phyloP scores from a whole-genome alignment of 2,888 invertebrate species.

The Endotricha flammealis region DNA sequence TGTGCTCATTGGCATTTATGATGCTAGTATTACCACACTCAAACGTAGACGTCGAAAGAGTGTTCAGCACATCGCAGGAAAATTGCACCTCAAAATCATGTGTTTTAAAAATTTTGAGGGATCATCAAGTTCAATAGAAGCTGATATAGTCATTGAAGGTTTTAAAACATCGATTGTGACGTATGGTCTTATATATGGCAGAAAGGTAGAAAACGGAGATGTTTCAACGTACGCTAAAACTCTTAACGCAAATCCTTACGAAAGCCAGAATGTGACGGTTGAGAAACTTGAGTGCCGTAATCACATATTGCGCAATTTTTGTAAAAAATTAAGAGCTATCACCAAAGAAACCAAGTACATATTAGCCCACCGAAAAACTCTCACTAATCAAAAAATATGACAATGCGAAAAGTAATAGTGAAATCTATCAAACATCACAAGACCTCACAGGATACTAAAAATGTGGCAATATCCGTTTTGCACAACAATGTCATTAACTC shows the following conservation, averaged over 20 bases:
- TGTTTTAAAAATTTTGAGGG: slow-evolving; percentile 38
- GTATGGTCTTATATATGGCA: slow-evolving; percentile 29
- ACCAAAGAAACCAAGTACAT: slow-evolving; percentile 18
- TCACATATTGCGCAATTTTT: slow-evolving; percentile 23
- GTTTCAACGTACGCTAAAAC: slow-evolving; percentile 28
- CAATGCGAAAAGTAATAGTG: slow-evolving; percentile 15
- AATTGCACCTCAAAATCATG: background rate
- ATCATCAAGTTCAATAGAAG: slow-evolving; percentile 36
- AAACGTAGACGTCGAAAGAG: too few relatives aligned
- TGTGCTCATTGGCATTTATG: too few relatives aligned
- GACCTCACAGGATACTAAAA: background rate
- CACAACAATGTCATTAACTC: slow-evolving; percentile 18
- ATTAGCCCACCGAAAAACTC: slow-evolving; percentile 9
- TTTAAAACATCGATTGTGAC: slow-evolving; percentile 27
- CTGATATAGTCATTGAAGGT: slow-evolving; percentile 34
- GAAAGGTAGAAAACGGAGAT: slow-evolving; percentile 41
- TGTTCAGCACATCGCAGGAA: too few relatives aligned
- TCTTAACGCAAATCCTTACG: slow-evolving; percentile 13
- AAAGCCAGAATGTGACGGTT: slow-evolving; percentile 15
- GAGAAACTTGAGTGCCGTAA: slow-evolving; percentile 26
- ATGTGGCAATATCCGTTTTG: slow-evolving; percentile 3
- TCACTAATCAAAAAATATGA: slow-evolving; percentile 15
- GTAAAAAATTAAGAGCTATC: slow-evolving; percentile 11
- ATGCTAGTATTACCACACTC: too few relatives aligned
- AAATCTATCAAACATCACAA: slow-evolving; percentile 10